Percentiles rank a stretch among this genome's conserved stretches.
These are phyloP conservation scores for Ichneumoninae sp. DNA, from an alignment of 2,888 invertebrate genomes.

Conservation along the genomic window DNA sequence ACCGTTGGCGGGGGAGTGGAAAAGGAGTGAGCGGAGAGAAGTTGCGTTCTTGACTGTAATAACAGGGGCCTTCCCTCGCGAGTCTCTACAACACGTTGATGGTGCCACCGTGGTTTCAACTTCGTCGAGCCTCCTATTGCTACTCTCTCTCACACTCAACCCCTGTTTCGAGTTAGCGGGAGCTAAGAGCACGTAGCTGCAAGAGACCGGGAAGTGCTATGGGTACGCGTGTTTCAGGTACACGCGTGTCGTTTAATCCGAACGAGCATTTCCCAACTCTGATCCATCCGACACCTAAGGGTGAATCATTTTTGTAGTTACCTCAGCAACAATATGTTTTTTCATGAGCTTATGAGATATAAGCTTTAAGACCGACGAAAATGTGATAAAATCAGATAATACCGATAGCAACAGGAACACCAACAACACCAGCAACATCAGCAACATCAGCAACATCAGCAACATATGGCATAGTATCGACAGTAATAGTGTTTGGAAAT, in stretches of 20 bases:
- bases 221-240: slow-evolving; percentile 54
- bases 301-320: background rate
- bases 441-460: too few species aligned
- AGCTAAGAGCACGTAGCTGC: slow-evolving; percentile 63
- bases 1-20: slow-evolving; percentile 57
- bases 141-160: slow-evolving; percentile 35
- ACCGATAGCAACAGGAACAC: background rate
- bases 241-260: slow-evolving; percentile 53
- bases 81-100: slow-evolving; percentile 65
- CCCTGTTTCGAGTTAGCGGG: slow-evolving; percentile 63
- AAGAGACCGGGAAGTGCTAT: slow-evolving; percentile 35
- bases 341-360: background rate
- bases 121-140: slow-evolving; percentile 63
- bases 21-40: slow-evolving; percentile 31
- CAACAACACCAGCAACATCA: too few species aligned
- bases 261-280: slow-evolving; percentile 56
- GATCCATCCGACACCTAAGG: slow-evolving; percentile 14
- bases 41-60: slow-evolving; percentile 79
- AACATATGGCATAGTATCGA: background rate
- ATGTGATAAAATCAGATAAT: background rate
- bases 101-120: slow-evolving; percentile 63
- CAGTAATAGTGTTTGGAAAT: background rate
- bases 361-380: background rate
- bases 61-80: slow-evolving; percentile 76
- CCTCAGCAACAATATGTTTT: background rate